phyloP scores from a whole-genome alignment of 2,888 invertebrate species.

The Pseudoips prasinana region DNA sequence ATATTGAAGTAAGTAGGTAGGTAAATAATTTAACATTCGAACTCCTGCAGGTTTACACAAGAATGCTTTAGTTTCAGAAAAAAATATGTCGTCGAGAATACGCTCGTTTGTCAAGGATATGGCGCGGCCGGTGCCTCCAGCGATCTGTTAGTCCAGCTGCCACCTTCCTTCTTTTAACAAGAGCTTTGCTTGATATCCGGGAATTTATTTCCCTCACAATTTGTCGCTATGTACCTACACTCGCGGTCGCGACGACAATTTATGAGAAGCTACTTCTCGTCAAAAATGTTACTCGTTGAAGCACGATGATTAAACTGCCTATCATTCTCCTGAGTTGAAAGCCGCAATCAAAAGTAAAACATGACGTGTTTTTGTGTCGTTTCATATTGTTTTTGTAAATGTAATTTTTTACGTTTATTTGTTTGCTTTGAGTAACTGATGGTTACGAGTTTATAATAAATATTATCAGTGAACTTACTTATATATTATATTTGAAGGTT shows the following conservation, averaged over 20 bases:
- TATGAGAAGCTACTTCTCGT: slow-evolving; percentile 35
- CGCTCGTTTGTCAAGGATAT: slow-evolving; percentile 60
- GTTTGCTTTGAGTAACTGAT: no score
- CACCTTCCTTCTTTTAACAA: slow-evolving; percentile 70
- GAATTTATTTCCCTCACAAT: slow-evolving; percentile 63
- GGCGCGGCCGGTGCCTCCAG: slow-evolving; percentile 44
- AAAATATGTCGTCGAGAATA: slow-evolving; percentile 51
- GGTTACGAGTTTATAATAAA: no score
- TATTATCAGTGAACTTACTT: no score
- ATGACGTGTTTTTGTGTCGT: slow-evolving; percentile 5
- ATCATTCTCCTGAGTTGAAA: slow-evolving; percentile 22
- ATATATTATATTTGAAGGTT: no score
- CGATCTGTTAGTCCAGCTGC: slow-evolving; percentile 76
- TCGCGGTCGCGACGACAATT: slow-evolving; percentile 40
- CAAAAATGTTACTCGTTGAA: slow-evolving; percentile 20
- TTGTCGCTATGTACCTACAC: slow-evolving; percentile 45
- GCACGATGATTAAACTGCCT: slow-evolving; percentile 34
- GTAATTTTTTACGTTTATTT: no score
- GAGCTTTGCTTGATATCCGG: slow-evolving; percentile 67
- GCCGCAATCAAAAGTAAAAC: slow-evolving; percentile 14
- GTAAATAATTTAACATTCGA: no score
- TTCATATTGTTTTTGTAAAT: no score
- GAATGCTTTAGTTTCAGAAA: slow-evolving; percentile 24
- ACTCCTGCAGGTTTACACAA: no score
- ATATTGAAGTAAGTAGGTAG: no score